Base-by-base conservation (phyloP, 2,797 vertebrate genomes). In the Tachyglossus aculeatus region DNA sequence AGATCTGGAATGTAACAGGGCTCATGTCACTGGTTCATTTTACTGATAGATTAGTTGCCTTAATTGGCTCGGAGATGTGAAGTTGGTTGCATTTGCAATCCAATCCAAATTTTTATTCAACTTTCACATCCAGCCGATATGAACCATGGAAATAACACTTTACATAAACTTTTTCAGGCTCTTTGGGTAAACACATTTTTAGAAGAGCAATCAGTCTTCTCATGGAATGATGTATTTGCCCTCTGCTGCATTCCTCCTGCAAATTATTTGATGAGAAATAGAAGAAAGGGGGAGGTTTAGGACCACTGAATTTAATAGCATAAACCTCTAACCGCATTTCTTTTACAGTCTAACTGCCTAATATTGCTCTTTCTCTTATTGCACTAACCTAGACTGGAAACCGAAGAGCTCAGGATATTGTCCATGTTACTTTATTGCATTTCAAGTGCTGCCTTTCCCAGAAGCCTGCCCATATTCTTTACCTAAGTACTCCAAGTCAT, bases 231-330 rank as follows among this genome's bases (percentile, higher is more conserved):
- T 44, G 34, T 68, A 33, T 18, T 57, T 41, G 59, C 57, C 36
- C 10, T 60, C 64, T 68, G 53, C 40, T 37, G 63, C 0, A 0
- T 67, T 83, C 78, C 52, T 53, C 18, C 1, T 71, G 41, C 81
- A 87, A 85, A 53, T 70, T 73, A 51, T 45, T 77, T 77, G n/a
- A 58, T 74, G 53, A n/a, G 82, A 81, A 81, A 50, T 0, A 39
- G 58, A 10, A 13, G 1, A 6, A 29, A 32, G 59, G 83, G n/a
- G 78, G 4, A 43, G 2, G 70, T 53, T 56, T 71, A 77, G 22
- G 71, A 71, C 52, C 47, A 8, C 56, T 7, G 41, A 57, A 36
- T 77, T 56, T 45, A 70, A 29, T 37, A 51, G 34, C 34, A 53
- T 33, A 21, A 29, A 7, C 21, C 29, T 33, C 3, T 11, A 19